These are phyloP conservation scores for Pseudomyrmex cubaensis DNA, from an alignment of 1,140 invertebrate genomes.

Conservation along the genomic window DNA sequence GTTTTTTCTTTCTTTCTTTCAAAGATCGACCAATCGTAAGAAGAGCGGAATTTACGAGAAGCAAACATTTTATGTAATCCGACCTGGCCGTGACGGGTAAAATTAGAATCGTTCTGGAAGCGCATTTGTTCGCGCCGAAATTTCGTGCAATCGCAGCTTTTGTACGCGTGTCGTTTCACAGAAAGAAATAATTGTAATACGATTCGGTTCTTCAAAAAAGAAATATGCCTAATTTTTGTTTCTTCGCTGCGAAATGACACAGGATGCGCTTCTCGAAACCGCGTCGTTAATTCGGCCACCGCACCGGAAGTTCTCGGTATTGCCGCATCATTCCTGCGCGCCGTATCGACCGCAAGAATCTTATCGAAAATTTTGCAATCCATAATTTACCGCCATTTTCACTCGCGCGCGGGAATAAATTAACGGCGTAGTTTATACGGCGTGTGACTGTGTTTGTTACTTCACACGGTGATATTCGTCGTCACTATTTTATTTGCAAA, in stretches of 20 bases:
- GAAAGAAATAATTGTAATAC: neutral
- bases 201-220: neutral
- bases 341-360: neutral
- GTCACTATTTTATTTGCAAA: no score
- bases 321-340: neutral
- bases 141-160: neutral
- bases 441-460: no score
- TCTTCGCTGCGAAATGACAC: conserved; percentile 11
- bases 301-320: neutral
- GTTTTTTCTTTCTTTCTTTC: conserved; percentile 12
- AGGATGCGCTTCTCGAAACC: neutral
- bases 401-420: neutral
- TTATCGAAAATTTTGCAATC: conserved; percentile 12
- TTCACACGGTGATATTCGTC: no score
- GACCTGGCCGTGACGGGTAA: conserved; percentile 59
- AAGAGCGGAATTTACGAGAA: conserved; percentile 59
- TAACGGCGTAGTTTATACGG: neutral
- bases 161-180: neutral
- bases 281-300: neutral
- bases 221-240: neutral
- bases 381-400: conserved; percentile 10
- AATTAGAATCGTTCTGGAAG: conserved; percentile 62
- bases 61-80: conserved; percentile 70
- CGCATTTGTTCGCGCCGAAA: conserved; percentile 15
- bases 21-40: conserved; percentile 60